phyloP scores from a whole-genome alignment of 1,140 invertebrate genomes.

The Ridgeia piscesae region DNA sequence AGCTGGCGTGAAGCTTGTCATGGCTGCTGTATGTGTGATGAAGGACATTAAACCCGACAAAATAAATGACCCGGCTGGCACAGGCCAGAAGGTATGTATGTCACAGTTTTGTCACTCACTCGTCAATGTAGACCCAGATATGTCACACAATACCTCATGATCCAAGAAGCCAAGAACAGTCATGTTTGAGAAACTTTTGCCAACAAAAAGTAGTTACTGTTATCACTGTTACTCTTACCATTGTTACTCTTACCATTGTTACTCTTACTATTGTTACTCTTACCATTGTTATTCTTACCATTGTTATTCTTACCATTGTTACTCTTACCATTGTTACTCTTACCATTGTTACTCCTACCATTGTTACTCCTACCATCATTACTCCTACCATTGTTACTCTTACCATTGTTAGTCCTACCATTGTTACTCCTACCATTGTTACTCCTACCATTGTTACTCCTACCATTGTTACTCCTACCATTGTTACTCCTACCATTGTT shows the following conservation, averaged over 20 bases:
- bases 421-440: neutral
- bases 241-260: no score
- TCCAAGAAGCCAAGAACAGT: neutral
- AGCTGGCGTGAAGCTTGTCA: slow-evolving; percentile 56
- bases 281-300: no score
- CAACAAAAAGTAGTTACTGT: no score
- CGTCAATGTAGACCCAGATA: neutral
- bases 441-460: neutral
- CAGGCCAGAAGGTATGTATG: slow-evolving; percentile 68
- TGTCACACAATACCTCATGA: neutral
- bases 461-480: no score
- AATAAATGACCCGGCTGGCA: slow-evolving; percentile 61
- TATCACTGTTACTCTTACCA: no score
- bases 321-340: neutral
- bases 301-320: no score
- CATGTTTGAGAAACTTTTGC: no score
- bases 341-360: neutral
- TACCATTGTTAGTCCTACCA: neutral
- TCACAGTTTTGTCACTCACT: neutral
- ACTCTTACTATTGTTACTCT: no score
- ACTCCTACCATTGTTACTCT: neutral
- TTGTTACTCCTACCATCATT: no score
- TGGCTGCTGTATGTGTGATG: slow-evolving; percentile 59
- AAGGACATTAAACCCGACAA: slow-evolving; percentile 57
- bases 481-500: no score